A percentile compares a stretch with the other conserved stretches of the same genome.
Evolutionary conservation across 2,797 vertebrate species (phyloP).

Genomic region (Acrossocheilus fasciatus): DNA sequence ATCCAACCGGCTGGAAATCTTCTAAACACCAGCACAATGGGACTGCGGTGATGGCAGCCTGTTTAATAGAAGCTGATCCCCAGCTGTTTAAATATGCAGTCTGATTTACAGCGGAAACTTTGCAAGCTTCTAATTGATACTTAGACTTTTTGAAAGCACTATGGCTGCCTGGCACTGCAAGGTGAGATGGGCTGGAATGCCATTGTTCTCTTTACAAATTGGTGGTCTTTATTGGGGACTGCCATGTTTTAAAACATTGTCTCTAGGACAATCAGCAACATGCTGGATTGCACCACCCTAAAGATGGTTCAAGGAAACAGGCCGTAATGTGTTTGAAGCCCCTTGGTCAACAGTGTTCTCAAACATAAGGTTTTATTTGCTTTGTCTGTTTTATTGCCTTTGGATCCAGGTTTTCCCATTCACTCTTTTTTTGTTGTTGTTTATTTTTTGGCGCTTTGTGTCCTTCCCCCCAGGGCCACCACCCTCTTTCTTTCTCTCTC

Average conservation of each 20-base stretch:
- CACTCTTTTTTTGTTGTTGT: neutral
- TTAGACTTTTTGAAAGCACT: constrained; percentile 62
- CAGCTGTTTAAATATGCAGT: constrained; percentile 78
- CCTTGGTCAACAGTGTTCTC: constrained; percentile 27
- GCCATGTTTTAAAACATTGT: constrained; percentile 68
- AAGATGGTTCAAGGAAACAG: constrained; percentile 63
- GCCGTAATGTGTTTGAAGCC: constrained; percentile 51
- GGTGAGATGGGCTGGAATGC: constrained; percentile 64
- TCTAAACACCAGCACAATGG: constrained; percentile 65
- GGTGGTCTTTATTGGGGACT: constrained; percentile 73
- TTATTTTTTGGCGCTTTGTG: neutral
- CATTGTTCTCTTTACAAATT: constrained; percentile 72
- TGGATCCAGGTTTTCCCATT: constrained; percentile 11
- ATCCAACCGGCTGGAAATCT: constrained; percentile 49
- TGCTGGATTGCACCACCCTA: constrained; percentile 63
- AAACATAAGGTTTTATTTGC: constrained; percentile 36
- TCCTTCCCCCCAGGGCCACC: neutral
- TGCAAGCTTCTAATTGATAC: constrained; percentile 75
- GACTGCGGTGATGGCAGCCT: constrained; percentile 67
- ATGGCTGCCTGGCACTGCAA: constrained; percentile 59
- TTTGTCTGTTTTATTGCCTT: constrained; percentile 28
- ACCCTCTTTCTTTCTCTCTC: neutral
- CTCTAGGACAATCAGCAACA: constrained; percentile 64
- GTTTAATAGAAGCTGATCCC: constrained; percentile 74
- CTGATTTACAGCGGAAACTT: constrained; percentile 73